phyloP scores from a whole-genome alignment of 2,888 invertebrate species.

The Pecten maximus region DNA sequence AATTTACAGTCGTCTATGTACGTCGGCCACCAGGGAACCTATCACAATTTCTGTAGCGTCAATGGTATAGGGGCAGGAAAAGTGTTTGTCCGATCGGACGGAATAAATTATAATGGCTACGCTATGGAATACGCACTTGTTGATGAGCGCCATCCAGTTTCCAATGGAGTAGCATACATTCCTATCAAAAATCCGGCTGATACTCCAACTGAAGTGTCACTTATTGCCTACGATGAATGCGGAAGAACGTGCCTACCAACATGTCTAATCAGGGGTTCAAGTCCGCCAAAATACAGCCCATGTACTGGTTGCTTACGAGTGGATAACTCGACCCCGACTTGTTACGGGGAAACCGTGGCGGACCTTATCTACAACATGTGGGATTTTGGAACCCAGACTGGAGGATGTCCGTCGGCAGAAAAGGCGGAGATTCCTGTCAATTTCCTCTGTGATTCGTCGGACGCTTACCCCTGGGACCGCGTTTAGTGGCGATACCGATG shows the following conservation, averaged over 20 bases:
- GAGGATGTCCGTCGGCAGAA: not conserved
- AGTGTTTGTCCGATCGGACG: constrained; percentile 61
- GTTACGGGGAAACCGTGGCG: not conserved
- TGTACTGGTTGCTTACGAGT: constrained; percentile 47
- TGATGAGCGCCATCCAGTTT: constrained; percentile 55
- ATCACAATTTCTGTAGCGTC: constrained; percentile 38
- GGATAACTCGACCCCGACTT: not conserved
- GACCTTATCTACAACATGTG: not conserved
- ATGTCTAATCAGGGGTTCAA: constrained; percentile 43
- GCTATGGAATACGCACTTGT: constrained; percentile 63
- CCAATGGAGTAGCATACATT: constrained; percentile 56
- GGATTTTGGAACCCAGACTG: not conserved
- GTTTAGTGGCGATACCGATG: not conserved
- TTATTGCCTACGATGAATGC: constrained; percentile 51
- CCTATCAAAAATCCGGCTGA: constrained; percentile 54
- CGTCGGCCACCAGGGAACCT: constrained; percentile 43
- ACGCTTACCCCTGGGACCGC: not conserved
- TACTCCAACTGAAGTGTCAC: constrained; percentile 33
- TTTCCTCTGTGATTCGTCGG: not conserved
- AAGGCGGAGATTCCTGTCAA: not conserved
- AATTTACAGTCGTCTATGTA: constrained; percentile 36
- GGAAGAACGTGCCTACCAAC: constrained; percentile 48
- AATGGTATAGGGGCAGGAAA: constrained; percentile 50
- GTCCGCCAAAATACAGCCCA: constrained; percentile 35
- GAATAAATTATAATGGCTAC: constrained; percentile 64